phyloP scores from a whole-genome alignment of 2,113 vertebrate species.

The Coturnix japonica region DNA sequence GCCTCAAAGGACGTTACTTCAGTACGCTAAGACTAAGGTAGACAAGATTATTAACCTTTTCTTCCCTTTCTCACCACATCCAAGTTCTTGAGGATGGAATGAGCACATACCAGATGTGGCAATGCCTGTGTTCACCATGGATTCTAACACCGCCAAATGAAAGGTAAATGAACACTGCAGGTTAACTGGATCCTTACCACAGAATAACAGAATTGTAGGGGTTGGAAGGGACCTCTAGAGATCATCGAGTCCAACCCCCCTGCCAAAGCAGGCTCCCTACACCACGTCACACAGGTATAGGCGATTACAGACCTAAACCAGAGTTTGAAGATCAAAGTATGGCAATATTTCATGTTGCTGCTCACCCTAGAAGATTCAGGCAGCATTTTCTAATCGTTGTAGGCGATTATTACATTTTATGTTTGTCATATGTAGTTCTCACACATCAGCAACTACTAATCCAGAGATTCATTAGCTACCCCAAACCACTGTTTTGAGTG shows the following conservation, averaged over 20 bases:
- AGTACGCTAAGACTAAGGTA: not conserved
- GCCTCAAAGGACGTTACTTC: not conserved
- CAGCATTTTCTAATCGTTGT: not conserved
- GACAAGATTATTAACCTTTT: not conserved
- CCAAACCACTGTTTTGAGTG: not conserved
- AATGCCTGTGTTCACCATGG: not conserved
- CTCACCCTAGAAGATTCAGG: not conserved
- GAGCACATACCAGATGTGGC: not conserved
- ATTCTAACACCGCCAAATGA: not conserved
- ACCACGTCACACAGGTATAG: too few relatives aligned
- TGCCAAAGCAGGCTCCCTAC: too few relatives aligned
- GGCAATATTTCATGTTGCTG: not conserved
- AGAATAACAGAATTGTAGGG: too few relatives aligned
- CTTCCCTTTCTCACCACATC: not conserved
- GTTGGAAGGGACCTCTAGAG: too few relatives aligned
- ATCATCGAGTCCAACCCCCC: too few relatives aligned
- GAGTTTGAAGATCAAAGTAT: not conserved
- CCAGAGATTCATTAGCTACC: not conserved
- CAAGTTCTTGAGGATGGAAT: not conserved
- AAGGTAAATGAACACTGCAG: not conserved
- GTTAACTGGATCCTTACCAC: not conserved
- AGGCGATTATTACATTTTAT: not conserved
- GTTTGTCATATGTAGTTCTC: not conserved
- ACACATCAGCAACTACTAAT: not conserved
- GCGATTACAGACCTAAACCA: not conserved